Evolutionary conservation across 2,797 vertebrate genomes (phyloP).

Genomic region (Chanos chanos): DNA sequence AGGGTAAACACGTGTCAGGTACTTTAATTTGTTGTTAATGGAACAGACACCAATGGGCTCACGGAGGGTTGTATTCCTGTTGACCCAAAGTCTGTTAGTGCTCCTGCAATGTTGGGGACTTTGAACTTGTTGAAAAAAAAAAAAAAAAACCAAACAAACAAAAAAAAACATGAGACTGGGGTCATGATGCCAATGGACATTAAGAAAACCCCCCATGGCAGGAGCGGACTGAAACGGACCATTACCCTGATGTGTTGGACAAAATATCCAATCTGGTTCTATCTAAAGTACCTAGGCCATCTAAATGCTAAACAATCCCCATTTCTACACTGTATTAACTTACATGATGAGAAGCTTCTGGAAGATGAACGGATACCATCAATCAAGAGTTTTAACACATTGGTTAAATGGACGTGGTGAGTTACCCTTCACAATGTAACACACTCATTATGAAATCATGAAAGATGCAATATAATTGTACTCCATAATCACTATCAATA

Average conservation of each 20-base stretch:
- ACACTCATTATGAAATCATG: slow-evolving; percentile 12
- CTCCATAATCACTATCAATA: slow-evolving; percentile 72
- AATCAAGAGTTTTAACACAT: slow-evolving; percentile 18
- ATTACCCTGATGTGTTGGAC: slow-evolving; percentile 24
- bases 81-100: slow-evolving; percentile 22
- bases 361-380: slow-evolving; percentile 26
- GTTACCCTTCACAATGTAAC: background rate
- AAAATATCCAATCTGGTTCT: slow-evolving; percentile 10
- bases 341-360: slow-evolving; percentile 19
- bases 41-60: slow-evolving; percentile 16
- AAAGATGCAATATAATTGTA: slow-evolving; percentile 73
- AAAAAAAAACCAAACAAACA: too few species aligned
- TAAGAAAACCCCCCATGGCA: slow-evolving; percentile 5
- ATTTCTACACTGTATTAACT: slow-evolving; percentile 37
- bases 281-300: background rate
- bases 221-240: slow-evolving; percentile 20
- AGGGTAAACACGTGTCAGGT: slow-evolving; percentile 47
- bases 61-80: slow-evolving; percentile 19
- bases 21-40: background rate
- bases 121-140: slow-evolving; percentile 12
- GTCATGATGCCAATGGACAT: slow-evolving; percentile 12
- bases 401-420: slow-evolving; percentile 22
- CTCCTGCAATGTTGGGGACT: slow-evolving; percentile 32
- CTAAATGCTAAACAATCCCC: slow-evolving; percentile 34
- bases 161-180: slow-evolving; percentile 10